Base-by-base conservation (phyloP, 2,113 vertebrate species). In the Poeciliopsis retropinna region DNA sequence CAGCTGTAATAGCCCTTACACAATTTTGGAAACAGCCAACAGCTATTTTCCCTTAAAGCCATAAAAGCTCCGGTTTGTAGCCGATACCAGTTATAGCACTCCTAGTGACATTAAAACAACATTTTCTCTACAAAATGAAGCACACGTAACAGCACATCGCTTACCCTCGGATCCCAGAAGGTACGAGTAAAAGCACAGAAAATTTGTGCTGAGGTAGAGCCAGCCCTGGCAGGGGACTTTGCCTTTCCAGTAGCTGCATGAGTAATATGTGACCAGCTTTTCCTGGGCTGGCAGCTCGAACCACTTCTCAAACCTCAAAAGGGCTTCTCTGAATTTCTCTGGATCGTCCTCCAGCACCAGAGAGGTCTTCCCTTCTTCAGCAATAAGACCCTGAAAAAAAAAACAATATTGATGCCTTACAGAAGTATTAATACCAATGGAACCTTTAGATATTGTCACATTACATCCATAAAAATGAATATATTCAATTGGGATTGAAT, bases 191-290 rank as follows among this genome's bases (percentile, higher is more conserved):
- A 99, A 99, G 88, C 97, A 97, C 29, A 99, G 90, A 91, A 99
- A 99, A 92, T 99, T 98, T 81, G 97, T 98, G 89, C 98, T 99
- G 78, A 99, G 97, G 91, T 99, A 99, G 13, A 99, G 95, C 98
- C 98, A 99, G 4, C 98, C 98, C 88, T 99, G 98, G 90, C 97
- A 98, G 17, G 97, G 98, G 44, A 99, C 95, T 67, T 97, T 96
- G 80, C 98, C 98, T 88, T 88, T 98, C 98, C 98, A 99, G 84
- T 98, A 99, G 92, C 97, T 99, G 92, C 98, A 99, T 0, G 98
- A 98, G 87, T 97, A 99, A 89, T 99, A 99, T 0, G 97, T 99
- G 76, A 99, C 96, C 90, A 99, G 92, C 89, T 99, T 99, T 87
- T 99, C 98, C 79, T 95, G 93, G 41, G 95, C 87, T 0, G 98